Evolutionary conservation across 2,888 invertebrate species (phyloP), one percentile per base, ranked within the genome.

Genomic region (Cloeon dipterum): DNA sequence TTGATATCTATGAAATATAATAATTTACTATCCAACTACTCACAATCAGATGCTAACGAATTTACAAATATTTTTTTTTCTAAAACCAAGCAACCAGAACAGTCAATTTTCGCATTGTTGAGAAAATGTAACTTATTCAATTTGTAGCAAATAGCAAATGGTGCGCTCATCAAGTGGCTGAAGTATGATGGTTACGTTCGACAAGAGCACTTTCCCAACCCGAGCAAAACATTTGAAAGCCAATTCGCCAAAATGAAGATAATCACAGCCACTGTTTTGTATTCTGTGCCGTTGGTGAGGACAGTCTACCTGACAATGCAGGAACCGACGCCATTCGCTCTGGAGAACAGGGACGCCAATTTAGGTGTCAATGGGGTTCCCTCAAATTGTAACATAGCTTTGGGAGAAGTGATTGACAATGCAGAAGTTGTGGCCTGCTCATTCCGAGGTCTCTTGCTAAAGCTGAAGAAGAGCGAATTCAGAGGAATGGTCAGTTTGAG

Each of bases 391-490:
- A 50, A 43, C 17, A 50, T 65, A 2, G 54, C 59, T 26, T 56
- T 60, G 3, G 76, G 75, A 2, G 63, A 66, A 17, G 58, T 72
- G 20, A 49, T 74, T 3, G 60, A 67, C 3, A 58, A 63, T 1
- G 71, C 71, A 0, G 61, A 58, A 52, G 68, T 70, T 11, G 45
- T 55, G 17, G 57, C 52, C 25, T 46, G 55, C 32, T 59, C 58
- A 16, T 50, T 52, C 1, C 55, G 54, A 7, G 63, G 64, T 2
- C 48, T 65, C 4, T 53, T 49, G 34, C 14, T 43, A 3, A 29
- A 33, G n/a, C 29, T 43, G 3, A 34, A 35, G 3, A 53, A 45
- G 4, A 47, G 35, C n/a, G 20, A 25, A 4, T 39, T 21, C 38
- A 41, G 39, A 13, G 57, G 56, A 25, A 50, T 52, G 26, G 40